Percentiles rank a stretch among this genome's conserved stretches.
Conservation (phyloP, 1,140 invertebrate genomes). For the Anoplophora glabripennis region DNA sequence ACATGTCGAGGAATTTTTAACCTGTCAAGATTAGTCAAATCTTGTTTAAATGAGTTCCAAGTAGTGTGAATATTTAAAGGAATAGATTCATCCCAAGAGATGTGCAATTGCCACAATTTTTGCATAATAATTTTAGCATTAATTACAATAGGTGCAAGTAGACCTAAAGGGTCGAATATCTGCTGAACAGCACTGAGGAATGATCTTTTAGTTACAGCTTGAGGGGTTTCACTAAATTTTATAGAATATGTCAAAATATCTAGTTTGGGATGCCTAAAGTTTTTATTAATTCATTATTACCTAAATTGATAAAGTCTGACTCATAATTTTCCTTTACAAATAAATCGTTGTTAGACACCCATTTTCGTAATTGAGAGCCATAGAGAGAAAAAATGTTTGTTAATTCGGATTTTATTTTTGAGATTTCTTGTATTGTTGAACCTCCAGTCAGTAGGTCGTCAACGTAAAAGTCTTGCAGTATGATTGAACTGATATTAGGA, state of each 20-base stretch:
- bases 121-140: constrained; percentile 42
- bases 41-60: constrained; percentile 14
- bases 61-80: constrained; percentile 1
- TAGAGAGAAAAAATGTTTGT: constrained; percentile 24
- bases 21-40: constrained; percentile 9
- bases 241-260: too few relatives aligned
- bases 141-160: constrained; percentile 35
- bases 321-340: constrained; percentile 12
- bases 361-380: constrained; percentile 35
- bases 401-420: constrained; percentile 14
- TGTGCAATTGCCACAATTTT: constrained; percentile 35
- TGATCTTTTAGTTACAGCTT: too few relatives aligned
- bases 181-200: too few relatives aligned
- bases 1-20: constrained; percentile 19
- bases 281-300: not conserved
- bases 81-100: constrained; percentile 39
- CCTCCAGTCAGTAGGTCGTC: constrained; percentile 46
- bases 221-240: too few relatives aligned
- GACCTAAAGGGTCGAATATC: constrained; percentile 35
- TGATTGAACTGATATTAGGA: constrained; percentile 32
- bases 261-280: not conserved
- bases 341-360: constrained; percentile 30
- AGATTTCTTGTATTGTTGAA: constrained; percentile 33
- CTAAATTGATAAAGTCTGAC: not conserved
- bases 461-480: constrained; percentile 42